Percentiles rank a stretch among this genome's conserved stretches.
These are phyloP conservation scores for Actenoides lindsayi DNA, from an alignment of 2,113 vertebrate genomes.

Conservation along the genomic window DNA sequence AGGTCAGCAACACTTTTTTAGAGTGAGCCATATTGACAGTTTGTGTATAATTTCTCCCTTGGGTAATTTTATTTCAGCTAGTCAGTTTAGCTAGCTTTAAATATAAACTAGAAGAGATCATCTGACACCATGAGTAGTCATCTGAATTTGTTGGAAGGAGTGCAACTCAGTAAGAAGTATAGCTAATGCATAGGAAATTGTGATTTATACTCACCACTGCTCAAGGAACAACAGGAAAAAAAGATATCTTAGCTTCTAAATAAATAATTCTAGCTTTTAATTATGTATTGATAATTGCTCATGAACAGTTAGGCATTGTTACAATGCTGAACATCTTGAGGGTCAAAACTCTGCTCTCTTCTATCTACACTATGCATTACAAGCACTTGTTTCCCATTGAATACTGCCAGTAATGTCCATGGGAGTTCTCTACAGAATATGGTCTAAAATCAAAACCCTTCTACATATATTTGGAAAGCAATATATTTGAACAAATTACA, in stretches of 20 bases:
- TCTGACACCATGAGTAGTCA: background rate
- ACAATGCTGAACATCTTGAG: background rate
- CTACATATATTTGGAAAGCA: slow-evolving; percentile 24
- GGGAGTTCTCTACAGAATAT: background rate
- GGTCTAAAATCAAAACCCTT: background rate
- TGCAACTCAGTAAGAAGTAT: background rate
- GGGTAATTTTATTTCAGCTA: background rate
- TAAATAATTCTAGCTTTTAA: background rate
- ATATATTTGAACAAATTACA: slow-evolving; percentile 31
- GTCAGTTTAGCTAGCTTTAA: background rate
- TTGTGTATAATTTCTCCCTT: background rate
- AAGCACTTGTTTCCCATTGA: background rate
- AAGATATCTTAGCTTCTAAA: background rate
- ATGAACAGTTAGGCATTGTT: background rate
- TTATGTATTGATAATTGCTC: background rate
- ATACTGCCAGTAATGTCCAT: background rate
- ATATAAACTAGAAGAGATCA: background rate
- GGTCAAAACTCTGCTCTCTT: background rate
- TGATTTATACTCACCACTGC: background rate
- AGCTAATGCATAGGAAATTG: background rate
- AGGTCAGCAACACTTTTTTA: background rate
- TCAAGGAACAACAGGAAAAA: background rate
- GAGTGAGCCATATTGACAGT: background rate
- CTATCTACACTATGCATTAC: background rate
- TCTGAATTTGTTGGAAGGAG: background rate